A percentile compares a stretch with the other conserved stretches of the same genome.
Conservation (phyloP, 2,797 vertebrate species). For the Gobionotothen gibberifrons region DNA sequence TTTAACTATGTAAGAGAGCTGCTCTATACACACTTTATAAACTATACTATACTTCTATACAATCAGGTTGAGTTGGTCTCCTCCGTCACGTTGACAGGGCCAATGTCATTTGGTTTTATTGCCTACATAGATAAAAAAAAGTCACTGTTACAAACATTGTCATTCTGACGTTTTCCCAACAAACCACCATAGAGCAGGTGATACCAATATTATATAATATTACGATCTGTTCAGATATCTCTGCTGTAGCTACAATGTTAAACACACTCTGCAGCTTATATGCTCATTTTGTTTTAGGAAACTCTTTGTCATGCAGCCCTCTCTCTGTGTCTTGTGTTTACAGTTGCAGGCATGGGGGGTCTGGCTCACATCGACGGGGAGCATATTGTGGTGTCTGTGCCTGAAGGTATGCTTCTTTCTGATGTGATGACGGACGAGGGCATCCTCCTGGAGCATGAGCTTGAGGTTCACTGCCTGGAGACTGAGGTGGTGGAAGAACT, state of each 20-base stretch:
- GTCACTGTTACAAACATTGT: background rate
- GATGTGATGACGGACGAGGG: conserved; percentile 96
- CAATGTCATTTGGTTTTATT: background rate
- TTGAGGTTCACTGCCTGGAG: conserved; percentile 85
- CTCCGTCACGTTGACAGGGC: background rate
- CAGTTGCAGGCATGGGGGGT: conserved; percentile 96
- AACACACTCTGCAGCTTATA: background rate
- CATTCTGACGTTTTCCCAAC: conserved; percentile 1
- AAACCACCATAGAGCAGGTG: background rate
- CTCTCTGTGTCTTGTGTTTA: conserved; percentile 55
- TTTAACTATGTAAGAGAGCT: background rate
- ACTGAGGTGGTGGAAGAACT: conserved; percentile 77
- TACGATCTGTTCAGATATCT: background rate
- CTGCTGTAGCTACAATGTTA: background rate
- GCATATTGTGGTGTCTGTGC: conserved; percentile 98
- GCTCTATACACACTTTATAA: background rate
- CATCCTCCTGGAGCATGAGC: conserved; percentile 92
- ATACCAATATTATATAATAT: background rate
- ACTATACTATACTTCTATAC: no score
- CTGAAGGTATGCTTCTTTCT: conserved; percentile 96
- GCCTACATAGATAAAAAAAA: background rate
- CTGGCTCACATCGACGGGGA: conserved; percentile 97
- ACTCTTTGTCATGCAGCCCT: background rate
- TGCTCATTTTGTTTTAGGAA: background rate
- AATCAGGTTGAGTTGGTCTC: background rate